phyloP scores from a whole-genome alignment of 1,140 invertebrate species.

The Dinothrombium tinctorium region DNA sequence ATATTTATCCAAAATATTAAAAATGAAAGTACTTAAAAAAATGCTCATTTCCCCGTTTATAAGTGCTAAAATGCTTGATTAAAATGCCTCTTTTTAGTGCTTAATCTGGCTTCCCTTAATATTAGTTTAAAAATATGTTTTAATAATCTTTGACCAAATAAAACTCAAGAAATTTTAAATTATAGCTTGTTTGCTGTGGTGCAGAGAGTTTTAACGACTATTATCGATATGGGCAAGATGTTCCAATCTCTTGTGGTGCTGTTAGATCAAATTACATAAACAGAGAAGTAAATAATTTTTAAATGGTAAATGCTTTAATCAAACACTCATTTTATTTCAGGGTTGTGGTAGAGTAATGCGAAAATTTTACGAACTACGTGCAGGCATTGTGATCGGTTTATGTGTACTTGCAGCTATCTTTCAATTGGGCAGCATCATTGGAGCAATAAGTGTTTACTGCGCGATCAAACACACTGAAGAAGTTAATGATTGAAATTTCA shows the following conservation, averaged over 20 bases:
- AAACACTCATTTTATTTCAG: neutral
- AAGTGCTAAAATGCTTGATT: no score
- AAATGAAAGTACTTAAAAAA: no score
- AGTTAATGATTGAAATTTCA: constrained; percentile 1
- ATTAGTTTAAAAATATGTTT: no score
- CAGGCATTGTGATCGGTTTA: constrained; percentile 8
- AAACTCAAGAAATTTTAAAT: neutral
- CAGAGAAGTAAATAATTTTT: constrained; percentile 5
- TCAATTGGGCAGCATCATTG: constrained; percentile 2
- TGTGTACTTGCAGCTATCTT: neutral
- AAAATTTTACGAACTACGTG: constrained; percentile 8
- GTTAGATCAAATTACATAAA: constrained; percentile 10
- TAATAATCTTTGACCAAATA: no score
- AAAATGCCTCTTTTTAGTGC: no score
- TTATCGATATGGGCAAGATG: constrained; percentile 9
- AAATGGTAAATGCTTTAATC: neutral
- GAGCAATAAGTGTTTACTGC: neutral
- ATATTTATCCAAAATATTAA: no score
- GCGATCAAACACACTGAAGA: constrained; percentile 1
- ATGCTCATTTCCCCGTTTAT: no score
- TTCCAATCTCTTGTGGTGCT: constrained; percentile 10
- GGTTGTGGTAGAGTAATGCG: constrained; percentile 11
- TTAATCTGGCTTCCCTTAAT: no score
- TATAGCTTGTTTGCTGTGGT: constrained; percentile 11
- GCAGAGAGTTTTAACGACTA: constrained; percentile 12